Conservation (phyloP, 2,113 vertebrate species). For the Atherinomorus stipes region DNA sequence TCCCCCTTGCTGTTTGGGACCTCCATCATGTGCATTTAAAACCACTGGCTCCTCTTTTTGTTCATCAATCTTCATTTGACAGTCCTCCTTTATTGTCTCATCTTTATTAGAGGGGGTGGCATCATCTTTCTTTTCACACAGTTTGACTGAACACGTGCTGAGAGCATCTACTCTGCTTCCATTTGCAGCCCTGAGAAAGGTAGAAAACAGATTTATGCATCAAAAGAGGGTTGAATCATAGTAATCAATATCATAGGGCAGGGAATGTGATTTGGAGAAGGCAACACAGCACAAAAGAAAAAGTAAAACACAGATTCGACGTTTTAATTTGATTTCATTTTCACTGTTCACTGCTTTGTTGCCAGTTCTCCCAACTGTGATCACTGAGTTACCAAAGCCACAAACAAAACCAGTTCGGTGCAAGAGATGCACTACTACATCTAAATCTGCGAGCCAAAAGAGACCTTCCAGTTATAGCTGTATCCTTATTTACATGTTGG, state of each 20-base stretch:
- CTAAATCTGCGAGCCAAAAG: not conserved
- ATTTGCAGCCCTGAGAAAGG: slow-evolving; percentile 48
- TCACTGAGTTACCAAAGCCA: not conserved
- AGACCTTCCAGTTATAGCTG: no score
- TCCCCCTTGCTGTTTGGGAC: not conserved
- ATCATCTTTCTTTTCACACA: slow-evolving; percentile 69
- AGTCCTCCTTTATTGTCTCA: slow-evolving; percentile 18
- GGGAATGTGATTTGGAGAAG: not conserved
- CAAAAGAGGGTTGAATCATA: not conserved
- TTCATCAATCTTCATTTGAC: not conserved
- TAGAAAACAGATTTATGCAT: slow-evolving; percentile 33
- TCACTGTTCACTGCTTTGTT: not conserved
- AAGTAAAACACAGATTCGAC: not conserved
- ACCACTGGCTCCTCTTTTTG: slow-evolving; percentile 13
- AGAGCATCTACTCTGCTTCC: slow-evolving; percentile 48
- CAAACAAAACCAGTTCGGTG: not conserved
- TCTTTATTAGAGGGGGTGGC: slow-evolving; percentile 10
- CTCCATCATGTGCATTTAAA: slow-evolving; percentile 28
- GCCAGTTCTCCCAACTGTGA: not conserved
- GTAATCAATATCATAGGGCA: not conserved
- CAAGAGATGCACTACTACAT: not conserved
- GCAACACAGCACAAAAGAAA: not conserved
- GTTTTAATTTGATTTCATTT: not conserved
- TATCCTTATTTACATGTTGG: not conserved
- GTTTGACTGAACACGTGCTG: slow-evolving; percentile 49